A percentile compares a stretch with the other conserved stretches of the same genome.
Conservation (phyloP, 2,888 invertebrate species). For the Leptinotarsa peninsularis region DNA sequence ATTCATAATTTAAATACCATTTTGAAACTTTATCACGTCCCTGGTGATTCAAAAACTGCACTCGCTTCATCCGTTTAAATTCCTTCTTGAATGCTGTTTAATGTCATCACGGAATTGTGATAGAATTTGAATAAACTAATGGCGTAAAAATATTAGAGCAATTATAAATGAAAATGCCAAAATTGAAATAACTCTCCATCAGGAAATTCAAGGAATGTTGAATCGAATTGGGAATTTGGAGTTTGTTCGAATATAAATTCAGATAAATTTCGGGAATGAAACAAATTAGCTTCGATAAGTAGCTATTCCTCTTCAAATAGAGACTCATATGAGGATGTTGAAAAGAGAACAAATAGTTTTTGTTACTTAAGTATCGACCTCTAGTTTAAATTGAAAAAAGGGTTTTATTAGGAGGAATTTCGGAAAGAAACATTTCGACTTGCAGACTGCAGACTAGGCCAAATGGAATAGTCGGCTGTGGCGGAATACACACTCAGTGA, state of each 20-base stretch:
- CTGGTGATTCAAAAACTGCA: neutral
- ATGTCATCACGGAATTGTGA: neutral
- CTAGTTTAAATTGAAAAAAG: no score
- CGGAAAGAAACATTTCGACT: no score
- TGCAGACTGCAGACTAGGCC: no score
- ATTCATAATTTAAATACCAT: slow-evolving; percentile 2
- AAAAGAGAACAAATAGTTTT: no score
- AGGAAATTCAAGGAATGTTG: neutral
- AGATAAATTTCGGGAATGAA: no score
- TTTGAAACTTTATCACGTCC: neutral
- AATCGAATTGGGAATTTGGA: neutral
- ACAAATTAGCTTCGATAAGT: no score
- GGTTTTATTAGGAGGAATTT: no score
- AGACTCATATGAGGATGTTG: no score
- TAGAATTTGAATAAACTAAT: slow-evolving; percentile 2
- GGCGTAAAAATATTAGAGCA: neutral
- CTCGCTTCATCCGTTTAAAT: neutral
- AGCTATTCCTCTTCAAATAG: no score
- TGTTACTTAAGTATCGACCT: no score
- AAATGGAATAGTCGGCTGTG: no score
- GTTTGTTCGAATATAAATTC: neutral
- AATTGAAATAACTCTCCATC: neutral
- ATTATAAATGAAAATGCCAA: neutral
- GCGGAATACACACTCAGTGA: no score
- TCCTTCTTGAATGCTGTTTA: neutral